phyloP scores from a whole-genome alignment of 1,140 invertebrate genomes.

The Chionoecetes opilio region DNA sequence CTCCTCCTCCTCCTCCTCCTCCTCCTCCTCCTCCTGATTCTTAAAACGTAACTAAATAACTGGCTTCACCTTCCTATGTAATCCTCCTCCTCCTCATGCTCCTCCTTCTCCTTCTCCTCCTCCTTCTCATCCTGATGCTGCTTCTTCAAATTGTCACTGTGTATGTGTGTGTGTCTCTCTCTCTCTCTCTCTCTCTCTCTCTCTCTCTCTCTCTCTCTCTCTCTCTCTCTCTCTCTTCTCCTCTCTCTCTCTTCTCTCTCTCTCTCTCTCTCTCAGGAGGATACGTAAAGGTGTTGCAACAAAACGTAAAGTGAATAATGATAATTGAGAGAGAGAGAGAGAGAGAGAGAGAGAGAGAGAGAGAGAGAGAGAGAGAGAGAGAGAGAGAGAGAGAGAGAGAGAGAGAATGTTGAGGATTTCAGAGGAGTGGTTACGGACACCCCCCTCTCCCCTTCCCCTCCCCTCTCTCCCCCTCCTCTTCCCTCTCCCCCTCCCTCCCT shows the following conservation, averaged over 20 bases:
- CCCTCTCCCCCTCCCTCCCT: not conserved
- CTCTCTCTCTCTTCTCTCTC: constrained; percentile 5
- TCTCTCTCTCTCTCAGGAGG: not conserved
- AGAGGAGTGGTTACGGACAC: too few relatives aligned
- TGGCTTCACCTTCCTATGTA: not conserved
- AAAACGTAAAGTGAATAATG: not conserved
- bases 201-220: constrained; percentile 27
- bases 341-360: not conserved
- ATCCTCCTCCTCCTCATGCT: not conserved
- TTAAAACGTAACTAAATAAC: too few relatives aligned
- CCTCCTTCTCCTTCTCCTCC: not conserved
- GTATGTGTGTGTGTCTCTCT: not conserved
- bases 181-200: constrained; percentile 27
- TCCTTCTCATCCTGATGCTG: not conserved
- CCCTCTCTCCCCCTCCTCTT: not conserved
- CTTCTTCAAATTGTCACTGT: not conserved
- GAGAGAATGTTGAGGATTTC: too few relatives aligned
- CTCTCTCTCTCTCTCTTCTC: constrained; percentile 5
- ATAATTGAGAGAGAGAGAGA: not conserved
- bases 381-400: too few relatives aligned
- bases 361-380: too few relatives aligned
- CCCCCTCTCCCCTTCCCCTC: too few relatives aligned
- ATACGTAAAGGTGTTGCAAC: not conserved
- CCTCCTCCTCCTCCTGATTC: not conserved
- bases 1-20: not conserved